Base-by-base conservation (phyloP, 2,888 invertebrate species). In the Strigamia transsilvanica region DNA sequence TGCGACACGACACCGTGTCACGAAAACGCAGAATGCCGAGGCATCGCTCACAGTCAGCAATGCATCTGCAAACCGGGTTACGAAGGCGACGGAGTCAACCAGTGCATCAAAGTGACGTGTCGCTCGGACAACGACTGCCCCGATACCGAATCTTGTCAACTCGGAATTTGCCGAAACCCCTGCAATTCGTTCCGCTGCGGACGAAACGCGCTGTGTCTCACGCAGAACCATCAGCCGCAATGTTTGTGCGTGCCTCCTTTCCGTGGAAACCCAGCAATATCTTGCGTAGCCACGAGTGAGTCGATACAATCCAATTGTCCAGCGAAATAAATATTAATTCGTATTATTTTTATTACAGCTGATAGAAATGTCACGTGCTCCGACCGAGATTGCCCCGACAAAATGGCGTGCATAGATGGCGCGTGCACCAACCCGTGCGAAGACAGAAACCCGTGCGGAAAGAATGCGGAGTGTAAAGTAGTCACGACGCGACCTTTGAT, bases 131-230 rank as follows among this genome's bases (percentile, higher is more conserved):
- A 90, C 77, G 92, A 94, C 85, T 97, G 97, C 86, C 89, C 96
- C 84, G 92, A 93, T 18, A 94, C 95, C 86, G 96, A 96, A 88
- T 92, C 94, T 85, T 97, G 97, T 87, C 92, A 95, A 84, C 93
- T 96, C 66, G 96, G 96, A 85, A 94, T 94, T 86, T 95, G 94
- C 88, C 95, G 96, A 86, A 94, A 95, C 83, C 89, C 83, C 13
- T 84, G 82, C 77, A 56, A 78, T 56, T 34, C 83, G 80, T 94
- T 95, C 18, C 90, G 91, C 87, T 96, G 96, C 86, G 90, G 90
- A 18, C 89, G 90, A 23, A 96, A 96, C 86, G 90, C 92, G 0
- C 94, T 96, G 84, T 96, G 96, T 87, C 90, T 92, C 21, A 90
- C 93, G 1, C 91, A 91, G 86, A 93, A 93, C 86, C 96, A 96